A percentile compares a stretch with the other conserved stretches of the same genome.
phyloP scores from a whole-genome alignment of 2,797 vertebrate species.

The Hoplostethus mediterraneus region DNA sequence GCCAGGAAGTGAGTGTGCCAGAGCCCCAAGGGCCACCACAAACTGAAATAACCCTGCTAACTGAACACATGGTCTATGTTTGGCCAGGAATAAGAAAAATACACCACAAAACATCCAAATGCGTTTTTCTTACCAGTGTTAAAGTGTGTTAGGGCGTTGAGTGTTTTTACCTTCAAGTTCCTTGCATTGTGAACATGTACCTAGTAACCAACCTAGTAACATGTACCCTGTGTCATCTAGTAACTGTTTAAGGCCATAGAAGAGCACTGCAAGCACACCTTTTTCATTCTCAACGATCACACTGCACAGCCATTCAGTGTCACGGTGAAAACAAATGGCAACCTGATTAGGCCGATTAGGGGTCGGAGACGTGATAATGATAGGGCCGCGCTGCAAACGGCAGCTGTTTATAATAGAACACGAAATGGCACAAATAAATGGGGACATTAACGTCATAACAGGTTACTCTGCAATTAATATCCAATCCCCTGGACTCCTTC shows the following conservation, averaged over 20 bases:
- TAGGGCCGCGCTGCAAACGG: constrained; percentile 37
- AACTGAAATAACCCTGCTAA: too few relatives aligned
- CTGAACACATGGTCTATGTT: too few relatives aligned
- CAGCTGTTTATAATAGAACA: constrained; percentile 39
- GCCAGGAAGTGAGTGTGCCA: too few relatives aligned
- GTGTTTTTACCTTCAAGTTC: too few relatives aligned
- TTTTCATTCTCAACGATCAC: constrained; percentile 5
- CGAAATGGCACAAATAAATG: constrained; percentile 48
- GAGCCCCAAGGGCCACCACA: too few relatives aligned
- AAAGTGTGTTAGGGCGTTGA: too few relatives aligned
- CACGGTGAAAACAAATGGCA: constrained; percentile 24
- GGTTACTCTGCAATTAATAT: constrained; percentile 34
- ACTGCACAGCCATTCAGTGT: constrained; percentile 11
- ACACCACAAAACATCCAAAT: too few relatives aligned
- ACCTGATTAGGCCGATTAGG: constrained; percentile 22
- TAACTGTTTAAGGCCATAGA: constrained; percentile 4
- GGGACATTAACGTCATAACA: constrained; percentile 36
- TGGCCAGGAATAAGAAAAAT: too few relatives aligned
- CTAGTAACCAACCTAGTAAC: too few relatives aligned
- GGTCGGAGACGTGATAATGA: constrained; percentile 36
- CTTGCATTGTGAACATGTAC: too few relatives aligned
- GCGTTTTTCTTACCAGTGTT: too few relatives aligned
- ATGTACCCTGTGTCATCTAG: neutral
- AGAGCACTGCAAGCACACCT: neutral
- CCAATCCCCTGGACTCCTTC: constrained; percentile 17